Conservation (phyloP, 2,113 vertebrate species). For the Neopipo cinnamomea region DNA sequence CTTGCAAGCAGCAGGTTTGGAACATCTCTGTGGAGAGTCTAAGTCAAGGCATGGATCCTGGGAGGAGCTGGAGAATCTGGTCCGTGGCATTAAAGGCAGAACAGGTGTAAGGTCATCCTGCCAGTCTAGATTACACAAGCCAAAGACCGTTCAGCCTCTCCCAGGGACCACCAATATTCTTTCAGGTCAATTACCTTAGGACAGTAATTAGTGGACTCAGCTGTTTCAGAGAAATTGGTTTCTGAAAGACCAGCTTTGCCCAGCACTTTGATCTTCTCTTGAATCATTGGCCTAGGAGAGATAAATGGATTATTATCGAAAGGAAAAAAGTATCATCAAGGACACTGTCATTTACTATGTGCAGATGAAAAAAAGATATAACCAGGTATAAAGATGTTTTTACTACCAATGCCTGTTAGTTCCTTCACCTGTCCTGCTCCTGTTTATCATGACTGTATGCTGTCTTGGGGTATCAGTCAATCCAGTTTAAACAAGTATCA, state of each 20-base stretch:
- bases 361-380: background rate
- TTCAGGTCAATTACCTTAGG: constrained; percentile 78
- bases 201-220: constrained; percentile 80
- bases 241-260: constrained; percentile 93
- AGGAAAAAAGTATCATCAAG: background rate
- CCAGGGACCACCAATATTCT: background rate
- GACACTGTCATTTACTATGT: background rate
- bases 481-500: background rate
- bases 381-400: background rate
- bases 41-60: background rate
- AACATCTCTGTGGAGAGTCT: background rate
- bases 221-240: constrained; percentile 84
- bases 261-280: constrained; percentile 91
- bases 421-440: background rate
- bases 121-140: background rate
- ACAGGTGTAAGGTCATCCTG: background rate
- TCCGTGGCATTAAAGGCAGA: background rate
- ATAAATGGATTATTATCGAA: background rate
- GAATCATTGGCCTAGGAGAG: constrained; percentile 89
- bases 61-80: background rate
- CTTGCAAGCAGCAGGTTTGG: background rate
- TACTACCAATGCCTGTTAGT: background rate
- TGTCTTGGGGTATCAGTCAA: background rate
- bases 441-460: background rate
- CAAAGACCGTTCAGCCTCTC: background rate